Evolutionary conservation across 64 coral and sea anemone species (phyloP).

Genomic region (Astreopora myriophthalma): DNA sequence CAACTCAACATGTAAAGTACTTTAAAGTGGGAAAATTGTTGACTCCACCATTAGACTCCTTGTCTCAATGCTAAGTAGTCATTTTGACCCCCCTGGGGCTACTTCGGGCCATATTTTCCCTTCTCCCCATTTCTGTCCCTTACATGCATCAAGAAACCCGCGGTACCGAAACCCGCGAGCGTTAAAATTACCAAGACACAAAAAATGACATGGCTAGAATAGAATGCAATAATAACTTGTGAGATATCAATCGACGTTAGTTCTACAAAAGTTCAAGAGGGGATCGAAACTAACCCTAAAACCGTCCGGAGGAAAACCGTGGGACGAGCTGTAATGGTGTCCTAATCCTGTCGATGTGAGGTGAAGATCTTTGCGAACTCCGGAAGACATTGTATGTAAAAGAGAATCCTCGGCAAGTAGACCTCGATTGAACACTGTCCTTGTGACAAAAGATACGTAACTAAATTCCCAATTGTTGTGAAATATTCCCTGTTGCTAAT

Average conservation of each 20-base stretch:
- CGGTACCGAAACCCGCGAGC: too few relatives aligned
- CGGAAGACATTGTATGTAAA: conserved; percentile 37
- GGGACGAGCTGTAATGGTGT: conserved; percentile 35
- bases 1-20: too few relatives aligned
- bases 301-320: conserved; percentile 73
- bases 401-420: not conserved
- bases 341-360: conserved; percentile 87
- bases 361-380: conserved; percentile 78
- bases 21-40: too few relatives aligned
- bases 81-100: too few relatives aligned
- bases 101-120: too few relatives aligned
- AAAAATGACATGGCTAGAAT: too few relatives aligned
- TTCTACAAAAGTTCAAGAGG: not conserved
- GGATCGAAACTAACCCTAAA: conserved; percentile 65
- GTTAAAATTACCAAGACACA: too few relatives aligned
- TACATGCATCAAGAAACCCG: too few relatives aligned
- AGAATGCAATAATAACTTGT: not conserved
- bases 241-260: not conserved
- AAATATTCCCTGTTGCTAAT: not conserved
- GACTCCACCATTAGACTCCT: too few relatives aligned
- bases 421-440: not conserved
- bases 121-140: too few relatives aligned
- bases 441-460: not conserved
- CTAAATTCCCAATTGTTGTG: not conserved
- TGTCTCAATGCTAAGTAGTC: too few relatives aligned